Evolutionary conservation across 2,888 invertebrate genomes (phyloP), one percentile per base, ranked within the genome.

Genomic region (Protonemura montana): DNA sequence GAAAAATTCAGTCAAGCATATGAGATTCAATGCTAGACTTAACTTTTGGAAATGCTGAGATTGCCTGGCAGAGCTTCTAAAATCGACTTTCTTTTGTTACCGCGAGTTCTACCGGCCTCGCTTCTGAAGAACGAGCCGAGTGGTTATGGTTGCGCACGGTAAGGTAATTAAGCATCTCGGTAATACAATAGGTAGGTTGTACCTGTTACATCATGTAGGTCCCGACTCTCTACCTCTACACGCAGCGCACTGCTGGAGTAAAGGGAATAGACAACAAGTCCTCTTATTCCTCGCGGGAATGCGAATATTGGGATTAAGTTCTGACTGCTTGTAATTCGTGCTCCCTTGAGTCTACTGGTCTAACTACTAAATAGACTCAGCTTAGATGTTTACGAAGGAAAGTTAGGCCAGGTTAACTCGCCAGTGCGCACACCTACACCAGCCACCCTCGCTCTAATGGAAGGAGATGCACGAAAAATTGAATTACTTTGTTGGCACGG

Each of bases 181-280:
- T 59, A 59, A 59, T 59, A 59, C 59, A 59, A 59, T 59, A 59
- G 59, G 59, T 59, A 59, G 59, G 59, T 59, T 59, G n/a, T n/a
- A 59, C 59, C 59, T 59, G 59, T 59, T 59, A 59, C 59, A 59
- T 21, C 13, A n/a, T n/a, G n/a, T 10, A 10, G 10, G 35, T 35
- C 35, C 35, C 35, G 3, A 35, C 5, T 35, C 35, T 3, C 35
- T 35, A 35, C 35, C 35, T 35, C 35, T 35, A 10, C 3, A 35
- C 35, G 35, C 10, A 6, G 35, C 10, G 35, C 10, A 35, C 35
- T 6, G 16, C 16, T 10, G 16, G 59, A 59, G 59, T 59, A 59
- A 59, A 59, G 59, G 59, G 59, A 59, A 59, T 59, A 59, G 16
- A 59, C 59, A 59, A 59, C 59, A 59, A 59, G 59, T 59, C 59